phyloP scores from a whole-genome alignment of 2,113 vertebrate genomes.

The Puma concolor region DNA sequence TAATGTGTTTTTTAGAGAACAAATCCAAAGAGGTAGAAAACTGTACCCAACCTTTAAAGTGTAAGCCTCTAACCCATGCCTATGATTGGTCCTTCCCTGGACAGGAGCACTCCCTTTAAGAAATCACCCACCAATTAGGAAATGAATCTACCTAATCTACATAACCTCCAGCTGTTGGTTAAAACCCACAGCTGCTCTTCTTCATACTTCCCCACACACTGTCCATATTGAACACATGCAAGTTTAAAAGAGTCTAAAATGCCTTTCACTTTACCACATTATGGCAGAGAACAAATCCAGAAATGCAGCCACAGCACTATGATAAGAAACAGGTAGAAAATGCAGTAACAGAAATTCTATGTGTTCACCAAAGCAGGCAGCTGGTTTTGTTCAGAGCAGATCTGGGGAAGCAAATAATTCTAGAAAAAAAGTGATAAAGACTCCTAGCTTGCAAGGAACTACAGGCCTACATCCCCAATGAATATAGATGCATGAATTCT shows the following conservation, averaged over 20 bases:
- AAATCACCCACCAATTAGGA: background rate
- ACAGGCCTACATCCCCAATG: background rate
- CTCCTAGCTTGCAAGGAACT: background rate
- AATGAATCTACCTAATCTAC: background rate
- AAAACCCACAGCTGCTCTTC: background rate
- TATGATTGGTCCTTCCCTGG: background rate
- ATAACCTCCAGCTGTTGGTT: background rate
- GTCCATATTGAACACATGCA: background rate
- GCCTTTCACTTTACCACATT: background rate
- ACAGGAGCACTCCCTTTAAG: background rate
- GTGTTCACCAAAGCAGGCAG: background rate
- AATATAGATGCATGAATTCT: background rate
- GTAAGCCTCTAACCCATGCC: no score
- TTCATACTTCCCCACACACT: background rate
- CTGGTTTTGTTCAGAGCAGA: slow-evolving; percentile 46
- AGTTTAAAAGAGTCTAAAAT: background rate
- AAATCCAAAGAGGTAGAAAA: background rate
- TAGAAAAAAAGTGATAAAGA: background rate
- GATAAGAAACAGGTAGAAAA: background rate
- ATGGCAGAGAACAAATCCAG: background rate
- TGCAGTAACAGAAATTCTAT: background rate
- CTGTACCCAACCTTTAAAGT: background rate
- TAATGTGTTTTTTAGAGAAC: background rate
- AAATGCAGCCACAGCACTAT: background rate
- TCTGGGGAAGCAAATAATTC: background rate